phyloP scores from a whole-genome alignment of 2,797 vertebrate genomes.

The Alcedo atthis region DNA sequence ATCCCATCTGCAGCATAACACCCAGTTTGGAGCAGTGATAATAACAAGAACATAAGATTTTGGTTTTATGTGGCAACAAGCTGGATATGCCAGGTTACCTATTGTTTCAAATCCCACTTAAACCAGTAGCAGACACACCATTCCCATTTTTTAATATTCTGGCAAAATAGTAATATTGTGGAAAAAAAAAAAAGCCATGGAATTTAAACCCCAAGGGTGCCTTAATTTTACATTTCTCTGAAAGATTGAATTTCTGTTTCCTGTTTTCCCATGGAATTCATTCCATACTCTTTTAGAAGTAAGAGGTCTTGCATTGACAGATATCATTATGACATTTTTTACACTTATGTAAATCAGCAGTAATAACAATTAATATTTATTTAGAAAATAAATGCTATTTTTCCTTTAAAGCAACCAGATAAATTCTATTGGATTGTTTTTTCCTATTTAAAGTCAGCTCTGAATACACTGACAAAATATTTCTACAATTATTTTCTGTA shows the following conservation, averaged over 20 bases:
- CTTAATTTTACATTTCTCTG: background rate
- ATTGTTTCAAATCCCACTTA: background rate
- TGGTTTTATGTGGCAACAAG: background rate
- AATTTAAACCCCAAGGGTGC: background rate
- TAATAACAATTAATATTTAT: background rate
- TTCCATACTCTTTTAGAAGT: background rate
- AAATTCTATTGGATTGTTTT: background rate
- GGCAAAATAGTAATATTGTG: background rate
- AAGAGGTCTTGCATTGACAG: background rate
- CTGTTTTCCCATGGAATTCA: background rate
- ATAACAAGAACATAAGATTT: background rate
- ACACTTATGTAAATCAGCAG: background rate
- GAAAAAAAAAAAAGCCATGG: background rate
- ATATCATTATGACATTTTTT: background rate
- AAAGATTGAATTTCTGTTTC: background rate
- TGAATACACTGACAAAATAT: background rate
- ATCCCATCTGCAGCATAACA: background rate
- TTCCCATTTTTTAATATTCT: background rate
- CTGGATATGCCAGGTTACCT: background rate
- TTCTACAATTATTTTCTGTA: background rate
- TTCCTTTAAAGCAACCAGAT: background rate
- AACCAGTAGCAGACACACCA: background rate
- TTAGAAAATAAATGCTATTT: background rate
- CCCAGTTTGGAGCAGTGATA: background rate
- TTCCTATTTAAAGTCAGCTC: background rate